Base-by-base conservation (phyloP, 2,888 invertebrate species). In the Cotesia congregata region DNA sequence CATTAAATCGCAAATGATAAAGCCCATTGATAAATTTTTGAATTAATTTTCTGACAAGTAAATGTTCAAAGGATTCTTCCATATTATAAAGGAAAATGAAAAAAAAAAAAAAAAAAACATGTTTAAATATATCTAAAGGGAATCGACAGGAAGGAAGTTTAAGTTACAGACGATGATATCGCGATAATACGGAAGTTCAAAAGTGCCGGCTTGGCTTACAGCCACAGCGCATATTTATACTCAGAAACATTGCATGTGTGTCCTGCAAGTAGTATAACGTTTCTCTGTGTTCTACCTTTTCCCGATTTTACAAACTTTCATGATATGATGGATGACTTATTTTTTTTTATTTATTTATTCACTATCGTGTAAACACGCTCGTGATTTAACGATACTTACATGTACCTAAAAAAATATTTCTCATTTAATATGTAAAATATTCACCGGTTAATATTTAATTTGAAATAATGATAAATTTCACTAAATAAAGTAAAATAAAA, bases 111-210 rank as follows among this genome's bases (percentile, higher is more conserved):
- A 15, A 30, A 65, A 30, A 20, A 6, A 20, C 9, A 65, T 15
- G 12, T 30, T 59, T 74, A 17, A 38, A 38, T 41, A 15, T 72
- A 72, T 71, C 60, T 50, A 71, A 9, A 17, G 30, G n/a, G 17
- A 41, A 68, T 70, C 60, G 64, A 73, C 73, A 67, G 75, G 70
- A 76, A 78, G 75, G 75, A 78, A 76, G 76, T 78, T 75, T 6
- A 78, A 68, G 75, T 72, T 38, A 68, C 64, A 20, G 67, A 17
- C 41, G 62, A 67, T 78, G 80, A 79, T 79, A 80, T 77, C 70
- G 70, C 69, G 70, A 75, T 71, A 79, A 80, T 79, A 79, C 79
- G 79, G 79, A 81, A 81, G 81, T 81, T 81, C 79, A 81, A 80
- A 81, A 79, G 79, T 81, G 78, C 81, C 81, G 50, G 80, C 78